Conservation (phyloP, 2,797 vertebrate species). For the Emydoidea blandingii region DNA sequence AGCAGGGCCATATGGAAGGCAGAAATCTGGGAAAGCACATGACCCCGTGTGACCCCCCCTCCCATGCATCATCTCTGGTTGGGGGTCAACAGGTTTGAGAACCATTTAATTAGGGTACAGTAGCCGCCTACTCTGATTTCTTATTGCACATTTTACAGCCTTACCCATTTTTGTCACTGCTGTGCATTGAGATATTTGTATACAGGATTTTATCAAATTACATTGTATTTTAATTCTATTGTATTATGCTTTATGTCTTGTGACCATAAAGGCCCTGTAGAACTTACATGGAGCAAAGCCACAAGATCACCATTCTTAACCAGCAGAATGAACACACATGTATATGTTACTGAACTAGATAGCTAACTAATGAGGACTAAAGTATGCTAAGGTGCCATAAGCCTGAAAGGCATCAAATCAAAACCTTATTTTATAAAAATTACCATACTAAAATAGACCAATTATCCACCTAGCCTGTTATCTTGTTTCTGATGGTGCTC, state of each 20-base stretch:
- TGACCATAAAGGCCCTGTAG: background rate
- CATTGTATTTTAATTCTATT: background rate
- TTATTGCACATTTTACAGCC: background rate
- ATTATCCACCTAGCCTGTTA: background rate
- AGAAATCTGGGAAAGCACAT: no score
- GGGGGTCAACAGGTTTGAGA: no score
- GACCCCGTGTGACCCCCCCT: no score
- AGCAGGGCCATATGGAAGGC: no score
- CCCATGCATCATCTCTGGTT: no score
- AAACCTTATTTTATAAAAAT: background rate
- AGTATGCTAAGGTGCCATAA: background rate
- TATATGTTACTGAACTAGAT: background rate
- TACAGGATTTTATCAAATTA: conserved; percentile 14
- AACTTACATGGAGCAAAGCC: background rate
- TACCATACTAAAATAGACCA: background rate
- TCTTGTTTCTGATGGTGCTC: background rate
- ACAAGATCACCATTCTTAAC: background rate
- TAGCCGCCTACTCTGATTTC: background rate
- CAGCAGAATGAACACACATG: background rate
- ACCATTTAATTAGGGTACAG: background rate
- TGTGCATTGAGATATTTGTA: background rate
- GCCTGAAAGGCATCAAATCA: background rate
- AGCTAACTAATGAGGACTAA: background rate
- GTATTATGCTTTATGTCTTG: background rate
- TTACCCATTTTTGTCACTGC: conserved; percentile 9